Evolutionary conservation across 2,888 invertebrate genomes (phyloP).

Genomic region (Pristionchus entomophagus): DNA sequence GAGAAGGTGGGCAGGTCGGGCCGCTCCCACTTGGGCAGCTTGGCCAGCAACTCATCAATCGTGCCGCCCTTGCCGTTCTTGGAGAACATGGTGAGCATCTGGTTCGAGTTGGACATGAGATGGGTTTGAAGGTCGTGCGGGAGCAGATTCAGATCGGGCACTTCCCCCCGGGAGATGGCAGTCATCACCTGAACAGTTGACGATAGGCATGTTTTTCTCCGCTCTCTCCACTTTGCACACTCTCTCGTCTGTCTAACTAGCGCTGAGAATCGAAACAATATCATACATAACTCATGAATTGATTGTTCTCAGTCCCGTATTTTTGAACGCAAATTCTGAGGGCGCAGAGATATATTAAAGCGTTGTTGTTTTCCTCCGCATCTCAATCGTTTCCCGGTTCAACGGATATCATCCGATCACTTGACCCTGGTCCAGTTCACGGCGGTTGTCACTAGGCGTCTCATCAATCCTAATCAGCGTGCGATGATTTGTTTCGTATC

Average conservation of each 20-base stretch:
- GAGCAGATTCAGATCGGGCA: constrained; percentile 71
- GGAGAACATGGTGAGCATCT: constrained; percentile 62
- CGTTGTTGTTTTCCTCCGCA: not conserved
- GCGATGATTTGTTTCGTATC: not conserved
- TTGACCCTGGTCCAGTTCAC: constrained; percentile 26
- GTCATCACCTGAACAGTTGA: constrained; percentile 63
- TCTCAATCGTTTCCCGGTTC: not conserved
- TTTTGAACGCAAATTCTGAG: no score
- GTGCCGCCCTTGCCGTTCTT: constrained; percentile 53
- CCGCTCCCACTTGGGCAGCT: constrained; percentile 70
- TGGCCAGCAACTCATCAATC: constrained; percentile 71
- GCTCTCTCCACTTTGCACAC: no score
- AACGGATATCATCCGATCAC: not conserved
- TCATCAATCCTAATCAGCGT: not conserved
- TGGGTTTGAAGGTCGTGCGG: constrained; percentile 71
- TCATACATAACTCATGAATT: no score
- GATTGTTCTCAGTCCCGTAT: no score
- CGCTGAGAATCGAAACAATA: no score
- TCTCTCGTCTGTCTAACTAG: no score
- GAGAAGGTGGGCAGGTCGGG: constrained; percentile 69
- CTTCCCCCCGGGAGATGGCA: constrained; percentile 68
- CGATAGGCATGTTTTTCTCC: no score
- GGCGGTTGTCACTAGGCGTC: not conserved
- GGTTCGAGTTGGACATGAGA: constrained; percentile 66
- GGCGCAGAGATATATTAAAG: no score